Evolutionary conservation across 2,113 vertebrate genomes (phyloP).

Genomic region (Tenebrosternarchus preto): DNA sequence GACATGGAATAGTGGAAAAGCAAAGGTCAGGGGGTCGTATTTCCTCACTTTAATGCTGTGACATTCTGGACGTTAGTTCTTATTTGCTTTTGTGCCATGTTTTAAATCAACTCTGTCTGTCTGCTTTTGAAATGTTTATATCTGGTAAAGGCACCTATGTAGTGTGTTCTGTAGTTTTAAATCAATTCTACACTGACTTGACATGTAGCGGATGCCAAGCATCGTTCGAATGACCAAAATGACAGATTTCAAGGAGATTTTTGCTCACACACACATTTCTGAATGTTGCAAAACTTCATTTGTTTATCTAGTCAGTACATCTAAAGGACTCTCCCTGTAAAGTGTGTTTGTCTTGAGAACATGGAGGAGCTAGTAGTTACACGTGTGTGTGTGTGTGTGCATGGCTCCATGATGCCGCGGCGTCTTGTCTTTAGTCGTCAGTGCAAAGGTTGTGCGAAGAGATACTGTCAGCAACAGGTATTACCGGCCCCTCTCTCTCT

Average conservation of each 20-base stretch:
- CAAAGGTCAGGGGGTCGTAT: neutral
- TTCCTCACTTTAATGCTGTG: neutral
- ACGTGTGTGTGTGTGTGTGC: neutral
- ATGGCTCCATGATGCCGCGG: conserved; percentile 24
- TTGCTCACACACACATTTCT: neutral
- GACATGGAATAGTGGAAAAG: neutral
- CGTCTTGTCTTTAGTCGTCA: conserved; percentile 21
- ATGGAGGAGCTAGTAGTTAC: neutral
- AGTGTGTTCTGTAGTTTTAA: neutral
- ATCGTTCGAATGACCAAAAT: neutral
- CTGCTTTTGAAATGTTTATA: too few relatives aligned
- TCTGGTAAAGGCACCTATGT: too few relatives aligned
- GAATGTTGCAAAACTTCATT: neutral
- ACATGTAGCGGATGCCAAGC: neutral
- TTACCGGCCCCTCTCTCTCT: conserved; percentile 35
- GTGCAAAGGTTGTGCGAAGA: conserved; percentile 54
- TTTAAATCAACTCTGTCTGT: too few relatives aligned
- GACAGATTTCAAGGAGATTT: neutral
- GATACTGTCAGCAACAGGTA: conserved; percentile 63
- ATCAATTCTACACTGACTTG: neutral
- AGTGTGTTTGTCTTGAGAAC: conserved; percentile 18
- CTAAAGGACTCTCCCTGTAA: conserved; percentile 7
- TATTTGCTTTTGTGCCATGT: too few relatives aligned
- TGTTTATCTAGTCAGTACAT: conserved; percentile 27
- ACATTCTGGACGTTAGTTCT: neutral